Conservation (phyloP, 2,888 invertebrate species). For the Reticulitermes lucifugus region DNA sequence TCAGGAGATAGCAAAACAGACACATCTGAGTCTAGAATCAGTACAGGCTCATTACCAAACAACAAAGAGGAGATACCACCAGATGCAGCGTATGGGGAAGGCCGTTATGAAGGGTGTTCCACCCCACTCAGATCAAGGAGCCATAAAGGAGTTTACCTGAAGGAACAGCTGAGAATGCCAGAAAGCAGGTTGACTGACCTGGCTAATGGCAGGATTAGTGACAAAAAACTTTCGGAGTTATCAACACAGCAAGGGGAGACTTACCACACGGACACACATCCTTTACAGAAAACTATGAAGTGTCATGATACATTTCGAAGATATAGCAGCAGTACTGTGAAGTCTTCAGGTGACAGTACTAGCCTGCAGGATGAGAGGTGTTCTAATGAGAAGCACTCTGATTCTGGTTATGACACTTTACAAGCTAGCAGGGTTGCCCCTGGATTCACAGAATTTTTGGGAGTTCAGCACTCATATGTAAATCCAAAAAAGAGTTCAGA, state of each 20-base stretch:
- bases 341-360: constrained; percentile 41
- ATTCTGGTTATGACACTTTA: constrained; percentile 60
- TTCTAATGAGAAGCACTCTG: constrained; percentile 59
- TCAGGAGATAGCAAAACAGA: not conserved
- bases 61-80: constrained; percentile 58
- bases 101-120: not conserved
- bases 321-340: constrained; percentile 34
- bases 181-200: constrained; percentile 20
- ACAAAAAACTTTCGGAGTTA: not conserved
- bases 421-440: constrained; percentile 52
- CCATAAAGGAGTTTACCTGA: not conserved
- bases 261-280: not conserved
- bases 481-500: constrained; percentile 41
- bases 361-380: constrained; percentile 53
- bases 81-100: constrained; percentile 60
- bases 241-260: not conserved
- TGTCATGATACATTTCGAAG: constrained; percentile 36
- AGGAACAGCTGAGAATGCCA: not conserved
- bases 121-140: not conserved
- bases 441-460: constrained; percentile 50
- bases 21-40: constrained; percentile 12
- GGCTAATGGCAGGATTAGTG: not conserved
- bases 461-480: constrained; percentile 45
- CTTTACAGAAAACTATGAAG: constrained; percentile 40
- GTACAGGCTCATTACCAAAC: not conserved